Base-by-base conservation (phyloP, 2,797 vertebrate species). In the Hypotaenidia philippensis region DNA sequence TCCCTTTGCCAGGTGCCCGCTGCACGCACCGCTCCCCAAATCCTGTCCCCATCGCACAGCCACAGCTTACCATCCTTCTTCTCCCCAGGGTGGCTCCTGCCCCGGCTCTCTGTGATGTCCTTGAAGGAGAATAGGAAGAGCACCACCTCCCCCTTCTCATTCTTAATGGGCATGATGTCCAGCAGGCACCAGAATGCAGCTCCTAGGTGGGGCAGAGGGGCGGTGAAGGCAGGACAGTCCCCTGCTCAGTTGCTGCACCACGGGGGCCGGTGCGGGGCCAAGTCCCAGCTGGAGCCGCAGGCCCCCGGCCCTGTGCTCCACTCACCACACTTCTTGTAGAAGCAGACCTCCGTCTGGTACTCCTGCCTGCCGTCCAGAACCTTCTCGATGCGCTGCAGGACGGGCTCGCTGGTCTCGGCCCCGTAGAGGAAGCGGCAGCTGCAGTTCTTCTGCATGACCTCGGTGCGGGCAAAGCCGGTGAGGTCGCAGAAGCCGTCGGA, bases 381-480 rank as follows among this genome's bases (percentile, higher is more conserved):
- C 95, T 99, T 99, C 89, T 99, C 98, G 4, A 99, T 97, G 97
- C 97, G 96, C 90, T 99, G 98, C 93, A 99, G 97, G 40, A 98
- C 97, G 1, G 97, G 97, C 76, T 99, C 99, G 2, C 97, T 99
- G 86, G 99, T 99, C 95, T 99, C 99, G 0, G 97, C 97, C 44
- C 99, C 99, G 0, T 98, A 98, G 59, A 99, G 99, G 95, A 99
- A 99, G 71, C 97, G 98, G 96, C 99, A 99, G 76, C 98, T 98
- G 65, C 99, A 99, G 10, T 98, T 99, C 97, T 99, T 99, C 98
- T 99, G 99, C 99, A 99, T 99, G 97, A 99, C 99, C 96, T 99
- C 99, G 0, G 98, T 99, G 82, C 99, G 98, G 45, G 97, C 96
- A 13, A 99, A 99, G 88, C 99, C 98, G 0, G 99, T 99, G 96